A percentile compares a stretch with the other conserved stretches of the same genome.
Evolutionary conservation across 2,888 invertebrate genomes (phyloP).

Genomic region (Dermolepida albohirtum): DNA sequence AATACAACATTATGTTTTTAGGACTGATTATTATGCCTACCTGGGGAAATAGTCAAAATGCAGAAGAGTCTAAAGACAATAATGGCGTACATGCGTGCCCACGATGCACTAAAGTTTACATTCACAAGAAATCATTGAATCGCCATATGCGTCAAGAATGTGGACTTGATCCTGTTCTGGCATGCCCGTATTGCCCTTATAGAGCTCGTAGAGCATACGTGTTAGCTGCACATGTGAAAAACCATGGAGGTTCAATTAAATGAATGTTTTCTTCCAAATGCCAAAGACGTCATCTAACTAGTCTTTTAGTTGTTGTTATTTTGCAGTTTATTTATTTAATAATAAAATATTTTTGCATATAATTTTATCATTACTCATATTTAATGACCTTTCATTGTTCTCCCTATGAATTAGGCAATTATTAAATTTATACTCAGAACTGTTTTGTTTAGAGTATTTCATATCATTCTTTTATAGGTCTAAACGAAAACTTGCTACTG

Average conservation of each 20-base stretch:
- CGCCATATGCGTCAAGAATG: conserved; percentile 68
- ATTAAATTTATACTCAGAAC: background rate
- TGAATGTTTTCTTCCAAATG: background rate
- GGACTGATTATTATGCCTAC: conserved; percentile 35
- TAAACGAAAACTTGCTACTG: conserved; percentile 9
- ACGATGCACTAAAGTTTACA: conserved; percentile 66
- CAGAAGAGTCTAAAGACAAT: conserved; percentile 56
- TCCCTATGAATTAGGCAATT: background rate
- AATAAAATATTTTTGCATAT: background rate
- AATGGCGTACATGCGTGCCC: conserved; percentile 62
- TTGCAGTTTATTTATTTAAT: background rate
- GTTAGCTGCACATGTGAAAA: conserved; percentile 62
- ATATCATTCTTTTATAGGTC: conserved; percentile 15
- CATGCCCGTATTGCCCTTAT: conserved; percentile 72
- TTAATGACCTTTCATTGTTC: background rate
- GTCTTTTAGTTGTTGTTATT: background rate
- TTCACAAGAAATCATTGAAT: conserved; percentile 66
- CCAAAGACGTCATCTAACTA: background rate
- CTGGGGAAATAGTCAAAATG: conserved; percentile 17
- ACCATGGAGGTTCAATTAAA: conserved; percentile 49
- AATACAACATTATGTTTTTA: conserved; percentile 33
- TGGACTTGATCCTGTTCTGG: conserved; percentile 66
- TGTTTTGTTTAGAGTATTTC: background rate
- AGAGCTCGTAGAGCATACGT: conserved; percentile 73
- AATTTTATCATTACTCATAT: background rate